Percentiles rank a stretch among this genome's conserved stretches.
Evolutionary conservation across 2,888 invertebrate genomes (phyloP).

Genomic region (Chaetogeoica ovagalla): DNA sequence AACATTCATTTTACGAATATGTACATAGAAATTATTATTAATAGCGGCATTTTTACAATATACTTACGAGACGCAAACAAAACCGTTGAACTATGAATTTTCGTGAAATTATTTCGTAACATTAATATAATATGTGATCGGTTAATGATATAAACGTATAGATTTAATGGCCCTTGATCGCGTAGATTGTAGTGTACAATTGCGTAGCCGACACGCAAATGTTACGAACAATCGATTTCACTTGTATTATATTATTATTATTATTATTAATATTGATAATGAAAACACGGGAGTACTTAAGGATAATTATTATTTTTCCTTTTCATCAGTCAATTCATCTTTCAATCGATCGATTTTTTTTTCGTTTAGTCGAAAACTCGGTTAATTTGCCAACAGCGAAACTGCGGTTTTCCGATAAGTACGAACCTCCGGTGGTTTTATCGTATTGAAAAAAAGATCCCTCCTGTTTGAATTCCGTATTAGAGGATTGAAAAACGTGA

Average conservation of each 20-base stretch:
- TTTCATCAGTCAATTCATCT: too few relatives aligned
- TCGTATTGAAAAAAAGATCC: too few relatives aligned
- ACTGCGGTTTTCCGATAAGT: too few relatives aligned
- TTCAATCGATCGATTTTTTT: too few relatives aligned
- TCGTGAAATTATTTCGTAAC: not conserved
- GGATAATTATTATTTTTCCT: too few relatives aligned
- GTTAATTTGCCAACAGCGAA: too few relatives aligned
- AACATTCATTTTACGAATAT: not conserved
- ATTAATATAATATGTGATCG: not conserved
- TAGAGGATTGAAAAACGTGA: too few relatives aligned
- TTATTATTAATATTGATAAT: too few relatives aligned
- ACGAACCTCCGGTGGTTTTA: too few relatives aligned
- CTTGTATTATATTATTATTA: not conserved
- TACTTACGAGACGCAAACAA: constrained; percentile 3
- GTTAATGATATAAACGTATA: not conserved
- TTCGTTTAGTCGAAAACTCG: too few relatives aligned
- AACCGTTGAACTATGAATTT: not conserved
- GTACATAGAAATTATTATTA: not conserved
- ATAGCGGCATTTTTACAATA: not conserved
- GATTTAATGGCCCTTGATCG: constrained; percentile 1
- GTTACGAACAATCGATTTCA: not conserved
- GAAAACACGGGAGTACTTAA: too few relatives aligned
- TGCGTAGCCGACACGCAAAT: not conserved
- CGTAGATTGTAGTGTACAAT: not conserved
- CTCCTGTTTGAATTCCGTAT: too few relatives aligned